Percentiles rank a stretch among this genome's conserved stretches.
Conservation (phyloP, 1,140 invertebrate genomes). For the Drosophila pectinifera region DNA sequence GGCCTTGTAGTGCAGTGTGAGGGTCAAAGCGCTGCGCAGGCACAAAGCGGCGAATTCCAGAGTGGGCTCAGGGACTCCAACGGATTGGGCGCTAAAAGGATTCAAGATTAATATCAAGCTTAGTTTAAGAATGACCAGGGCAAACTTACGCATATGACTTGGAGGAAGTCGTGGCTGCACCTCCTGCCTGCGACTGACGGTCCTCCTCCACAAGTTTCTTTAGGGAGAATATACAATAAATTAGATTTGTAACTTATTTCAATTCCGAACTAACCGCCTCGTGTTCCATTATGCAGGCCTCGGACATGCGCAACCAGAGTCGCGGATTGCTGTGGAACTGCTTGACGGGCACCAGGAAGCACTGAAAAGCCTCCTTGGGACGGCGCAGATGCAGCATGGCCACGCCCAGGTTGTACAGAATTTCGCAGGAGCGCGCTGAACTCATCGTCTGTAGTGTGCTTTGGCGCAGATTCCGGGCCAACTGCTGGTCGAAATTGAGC, state of each 20-base stretch:
- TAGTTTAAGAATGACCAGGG: neutral
- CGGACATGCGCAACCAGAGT: constrained; percentile 96
- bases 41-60: constrained; percentile 95
- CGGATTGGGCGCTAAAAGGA: constrained; percentile 88
- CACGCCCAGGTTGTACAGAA: constrained; percentile 97
- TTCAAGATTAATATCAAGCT: neutral
- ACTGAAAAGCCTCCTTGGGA: constrained; percentile 94
- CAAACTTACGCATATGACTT: constrained; percentile 61
- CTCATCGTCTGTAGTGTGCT: constrained; percentile 66
- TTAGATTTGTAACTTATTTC: neutral
- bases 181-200: constrained; percentile 36
- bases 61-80: constrained; percentile 93
- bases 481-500: constrained; percentile 91
- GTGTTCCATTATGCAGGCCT: constrained; percentile 93
- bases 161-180: constrained; percentile 7
- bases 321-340: constrained; percentile 94
- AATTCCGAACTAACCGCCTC: constrained; percentile 86
- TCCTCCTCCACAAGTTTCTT: constrained; percentile 64
- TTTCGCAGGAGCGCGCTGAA: constrained; percentile 89
- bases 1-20: constrained; percentile 85
- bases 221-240: neutral
- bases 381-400: constrained; percentile 93
- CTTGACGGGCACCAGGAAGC: constrained; percentile 94
- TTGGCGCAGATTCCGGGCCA: constrained; percentile 85
- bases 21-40: constrained; percentile 92